A percentile compares a stretch with the other conserved stretches of the same genome.
phyloP scores from a whole-genome alignment of 2,888 invertebrate species.

The Sipha maydis region DNA sequence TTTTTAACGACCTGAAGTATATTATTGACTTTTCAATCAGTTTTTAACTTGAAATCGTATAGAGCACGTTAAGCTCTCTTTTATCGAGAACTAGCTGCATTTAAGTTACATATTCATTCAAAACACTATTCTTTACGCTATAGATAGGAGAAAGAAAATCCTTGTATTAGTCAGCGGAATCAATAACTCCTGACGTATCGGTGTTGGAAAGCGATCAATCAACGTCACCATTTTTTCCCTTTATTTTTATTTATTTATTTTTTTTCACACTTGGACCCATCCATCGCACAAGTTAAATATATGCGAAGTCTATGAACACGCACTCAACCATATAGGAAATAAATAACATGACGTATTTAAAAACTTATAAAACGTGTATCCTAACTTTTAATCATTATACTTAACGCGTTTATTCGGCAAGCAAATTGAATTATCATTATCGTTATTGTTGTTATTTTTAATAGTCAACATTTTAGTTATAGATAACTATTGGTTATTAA shows the following conservation, averaged over 20 bases:
- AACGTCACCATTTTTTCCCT: neutral
- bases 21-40: slow-evolving; percentile 33
- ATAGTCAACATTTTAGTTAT: no score
- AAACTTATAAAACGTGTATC: neutral
- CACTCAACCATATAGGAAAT: slow-evolving; percentile 3
- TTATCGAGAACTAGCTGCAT: neutral
- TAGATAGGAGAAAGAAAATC: slow-evolving; percentile 22
- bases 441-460: no score
- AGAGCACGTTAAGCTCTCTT: slow-evolving; percentile 18
- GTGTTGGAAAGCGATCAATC: slow-evolving; percentile 46
- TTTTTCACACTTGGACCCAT: neutral
- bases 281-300: slow-evolving; percentile 16
- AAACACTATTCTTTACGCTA: slow-evolving; percentile 27
- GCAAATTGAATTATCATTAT: no score
- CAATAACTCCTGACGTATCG: slow-evolving; percentile 56
- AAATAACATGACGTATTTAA: slow-evolving; percentile 14
- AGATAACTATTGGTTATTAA: no score
- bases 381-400: no score
- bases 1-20: neutral
- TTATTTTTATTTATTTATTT: neutral
- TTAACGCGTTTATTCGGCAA: no score
- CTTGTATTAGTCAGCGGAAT: slow-evolving; percentile 35
- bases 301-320: slow-evolving; percentile 11
- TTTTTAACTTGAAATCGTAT: neutral
- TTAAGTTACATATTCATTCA: slow-evolving; percentile 27